Evolutionary conservation across 2,888 invertebrate genomes (phyloP).

Genomic region (Acleris sparsana): DNA sequence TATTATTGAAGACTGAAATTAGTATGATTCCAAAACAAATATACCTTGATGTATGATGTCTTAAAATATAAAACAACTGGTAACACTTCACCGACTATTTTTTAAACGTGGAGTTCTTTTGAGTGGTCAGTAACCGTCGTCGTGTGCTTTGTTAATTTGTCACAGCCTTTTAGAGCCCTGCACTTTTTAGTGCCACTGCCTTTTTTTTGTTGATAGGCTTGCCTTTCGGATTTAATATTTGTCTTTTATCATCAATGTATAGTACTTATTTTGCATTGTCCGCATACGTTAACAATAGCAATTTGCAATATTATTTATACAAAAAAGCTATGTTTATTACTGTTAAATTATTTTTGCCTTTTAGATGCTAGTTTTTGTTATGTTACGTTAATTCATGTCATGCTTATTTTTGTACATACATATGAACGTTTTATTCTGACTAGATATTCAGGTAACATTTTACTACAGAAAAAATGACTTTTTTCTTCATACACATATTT

Average conservation of each 20-base stretch:
- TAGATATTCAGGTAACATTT: background rate
- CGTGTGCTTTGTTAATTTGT: constrained; percentile 27
- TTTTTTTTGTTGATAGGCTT: constrained; percentile 11
- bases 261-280: background rate
- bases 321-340: too few relatives aligned
- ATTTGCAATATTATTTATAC: constrained; percentile 6
- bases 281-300: background rate
- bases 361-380: background rate
- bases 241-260: constrained; percentile 7
- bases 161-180: constrained; percentile 7
- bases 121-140: constrained; percentile 30
- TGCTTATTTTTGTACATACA: constrained; percentile 3
- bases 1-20: too few relatives aligned
- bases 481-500: background rate
- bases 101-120: constrained; percentile 41
- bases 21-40: too few relatives aligned
- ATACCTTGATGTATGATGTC: too few relatives aligned
- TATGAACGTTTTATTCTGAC: background rate
- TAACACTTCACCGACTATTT: background rate
- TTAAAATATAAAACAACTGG: background rate
- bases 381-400: background rate
- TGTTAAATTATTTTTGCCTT: too few relatives aligned
- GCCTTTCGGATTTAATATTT: constrained; percentile 4
- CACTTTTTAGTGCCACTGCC: constrained; percentile 22
- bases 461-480: background rate